Evolutionary conservation across 1,140 invertebrate genomes (phyloP), one percentile per base, ranked within the genome.

Genomic region (Melipona quadrifasciata): DNA sequence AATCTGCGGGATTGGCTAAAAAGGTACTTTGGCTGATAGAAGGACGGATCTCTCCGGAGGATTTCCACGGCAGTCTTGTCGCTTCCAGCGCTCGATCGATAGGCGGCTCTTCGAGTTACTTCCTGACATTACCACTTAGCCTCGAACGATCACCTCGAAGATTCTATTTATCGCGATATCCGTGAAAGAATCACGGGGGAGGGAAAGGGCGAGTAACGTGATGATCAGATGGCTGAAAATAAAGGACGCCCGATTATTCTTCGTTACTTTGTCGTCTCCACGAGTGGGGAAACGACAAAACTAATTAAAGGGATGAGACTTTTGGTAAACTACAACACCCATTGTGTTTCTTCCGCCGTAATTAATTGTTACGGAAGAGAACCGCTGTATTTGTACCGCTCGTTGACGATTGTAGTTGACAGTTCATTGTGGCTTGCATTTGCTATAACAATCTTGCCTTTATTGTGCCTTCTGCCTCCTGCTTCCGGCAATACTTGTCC

Each of bases 31-130:
- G 64, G 14, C 24, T 0, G 74, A 19, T 70, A 57, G 77, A 78
- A 61, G 65, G 67, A 83, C 74, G 67, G 55, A 55, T 39, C 61
- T 68, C 74, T 78, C 82, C 6, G 53, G 65, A 83, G 67, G 57
- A 83, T 83, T 78, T 77, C 39, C 47, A 64, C 70, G 74, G 78
- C 82, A 51, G 21, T 67, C 82, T 78, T 78, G 39, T 80, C 68
- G 53, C 78, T 68, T 11, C 2, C 3, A 27, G 27, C 64, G 47
- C 8, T 47, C 83, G 89, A 91, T 90, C 90, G 86, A 90, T 89
- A 84, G 39, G 67, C 57, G 68, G 80, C 80, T 87, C 84, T 88
- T 89, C 82, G 77, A 89, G 89, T 87, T 85, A 84, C 87, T 87
- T 90, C 78, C 87, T 77, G 82, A 87, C 89, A 80, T 80, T 80